phyloP scores from a whole-genome alignment of 64 coral and sea anemone species.

The Montipora sp. region DNA sequence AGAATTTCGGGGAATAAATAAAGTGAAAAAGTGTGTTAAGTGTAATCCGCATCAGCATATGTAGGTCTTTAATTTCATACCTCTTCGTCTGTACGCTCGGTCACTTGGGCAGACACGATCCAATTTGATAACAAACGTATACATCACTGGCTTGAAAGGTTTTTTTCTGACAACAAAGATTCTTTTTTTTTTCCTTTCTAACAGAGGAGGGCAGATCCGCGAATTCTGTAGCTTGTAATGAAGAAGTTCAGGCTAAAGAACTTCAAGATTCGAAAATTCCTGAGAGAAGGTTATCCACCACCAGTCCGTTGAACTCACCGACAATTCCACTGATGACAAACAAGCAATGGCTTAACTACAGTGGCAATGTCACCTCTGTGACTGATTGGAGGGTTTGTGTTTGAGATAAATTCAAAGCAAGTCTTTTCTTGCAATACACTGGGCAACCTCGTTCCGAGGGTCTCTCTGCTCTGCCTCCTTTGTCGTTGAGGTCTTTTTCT shows the following conservation, averaged over 20 bases:
- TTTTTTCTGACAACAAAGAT: neutral
- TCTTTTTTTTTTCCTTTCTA: neutral
- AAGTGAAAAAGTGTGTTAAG: too few species aligned
- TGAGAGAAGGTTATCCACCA: neutral
- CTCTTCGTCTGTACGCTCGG: too few species aligned
- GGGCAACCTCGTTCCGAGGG: too few species aligned
- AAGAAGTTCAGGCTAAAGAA: neutral
- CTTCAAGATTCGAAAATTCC: neutral
- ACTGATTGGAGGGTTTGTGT: conserved; percentile 26
- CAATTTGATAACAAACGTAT: too few species aligned
- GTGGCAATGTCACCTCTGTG: neutral
- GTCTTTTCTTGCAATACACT: neutral
- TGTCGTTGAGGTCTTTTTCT: too few species aligned
- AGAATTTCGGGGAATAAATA: too few species aligned
- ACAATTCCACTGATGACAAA: neutral
- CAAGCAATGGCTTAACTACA: neutral
- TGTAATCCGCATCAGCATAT: too few species aligned
- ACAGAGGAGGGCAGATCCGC: conserved; percentile 7
- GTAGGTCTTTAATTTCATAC: too few species aligned
- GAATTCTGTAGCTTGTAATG: neutral
- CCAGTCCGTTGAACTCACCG: conserved; percentile 13
- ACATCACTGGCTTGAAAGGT: too few species aligned
- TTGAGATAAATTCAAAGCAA: neutral
- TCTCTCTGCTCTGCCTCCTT: too few species aligned
- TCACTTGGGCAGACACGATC: too few species aligned